Conservation (phyloP, 2,797 vertebrate species). For the Chiloscyllium punctatum region DNA sequence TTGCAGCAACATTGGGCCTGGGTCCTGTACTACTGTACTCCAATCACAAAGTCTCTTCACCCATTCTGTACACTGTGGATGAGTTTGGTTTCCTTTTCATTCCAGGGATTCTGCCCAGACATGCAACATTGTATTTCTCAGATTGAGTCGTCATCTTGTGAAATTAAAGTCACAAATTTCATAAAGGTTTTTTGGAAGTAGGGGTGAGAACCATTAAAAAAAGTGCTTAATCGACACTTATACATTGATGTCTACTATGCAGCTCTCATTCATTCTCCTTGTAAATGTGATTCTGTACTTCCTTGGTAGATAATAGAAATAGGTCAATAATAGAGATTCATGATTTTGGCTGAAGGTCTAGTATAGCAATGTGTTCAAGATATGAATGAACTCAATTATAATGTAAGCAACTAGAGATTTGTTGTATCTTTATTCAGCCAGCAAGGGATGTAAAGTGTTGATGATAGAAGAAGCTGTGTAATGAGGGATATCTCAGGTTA, state of each 20-base stretch:
- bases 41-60: neutral
- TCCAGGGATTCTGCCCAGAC: neutral
- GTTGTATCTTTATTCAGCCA: neutral
- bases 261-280: neutral
- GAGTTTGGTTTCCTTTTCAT: neutral
- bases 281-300: neutral
- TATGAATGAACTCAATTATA: neutral
- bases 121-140: neutral
- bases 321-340: neutral
- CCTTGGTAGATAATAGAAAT: neutral
- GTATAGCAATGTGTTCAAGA: neutral
- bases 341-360: neutral
- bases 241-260: neutral
- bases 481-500: neutral
- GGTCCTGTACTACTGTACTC: neutral
- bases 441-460: neutral
- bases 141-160: neutral
- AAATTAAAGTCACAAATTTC: neutral
- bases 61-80: neutral
- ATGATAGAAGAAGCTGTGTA: neutral
- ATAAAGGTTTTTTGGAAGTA: neutral
- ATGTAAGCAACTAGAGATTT: neutral
- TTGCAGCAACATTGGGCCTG: neutral
- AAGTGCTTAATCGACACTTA: neutral
- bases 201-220: neutral